These are phyloP conservation scores for Cyanocitta stelleri DNA, from an alignment of 2,113 vertebrate species.

Conservation along the genomic window DNA sequence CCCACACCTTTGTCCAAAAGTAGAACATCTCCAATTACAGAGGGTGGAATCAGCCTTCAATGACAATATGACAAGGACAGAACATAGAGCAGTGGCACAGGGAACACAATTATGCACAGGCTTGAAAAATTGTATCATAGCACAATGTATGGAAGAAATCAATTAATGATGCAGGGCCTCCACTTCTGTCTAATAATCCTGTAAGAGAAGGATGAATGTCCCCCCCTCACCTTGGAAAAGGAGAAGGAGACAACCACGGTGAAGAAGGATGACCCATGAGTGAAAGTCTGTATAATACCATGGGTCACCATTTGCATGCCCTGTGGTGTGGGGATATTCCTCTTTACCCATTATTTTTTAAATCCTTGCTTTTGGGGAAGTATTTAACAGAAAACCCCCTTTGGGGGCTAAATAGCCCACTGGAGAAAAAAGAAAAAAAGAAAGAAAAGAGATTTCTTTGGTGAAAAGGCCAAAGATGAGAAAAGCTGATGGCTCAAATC, in stretches of 20 bases:
- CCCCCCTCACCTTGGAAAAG: not conserved
- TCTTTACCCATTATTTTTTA: not conserved
- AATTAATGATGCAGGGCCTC: conserved; percentile 78
- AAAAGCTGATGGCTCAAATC: not conserved
- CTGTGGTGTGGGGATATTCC: conserved; percentile 19
- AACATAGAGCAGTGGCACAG: conserved; percentile 74
- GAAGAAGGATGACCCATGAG: conserved; percentile 55
- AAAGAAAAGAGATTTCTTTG: not conserved
- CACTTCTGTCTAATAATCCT: conserved; percentile 76
- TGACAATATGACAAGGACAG: conserved; percentile 86
- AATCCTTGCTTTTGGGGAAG: not conserved
- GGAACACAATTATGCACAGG: conserved; percentile 84
- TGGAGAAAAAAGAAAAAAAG: not conserved
- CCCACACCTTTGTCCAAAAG: conserved; percentile 88
- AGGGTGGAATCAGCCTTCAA: conserved; percentile 84
- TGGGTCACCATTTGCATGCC: conserved; percentile 54
- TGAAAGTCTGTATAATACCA: conserved; percentile 61
- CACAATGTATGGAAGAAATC: conserved; percentile 81
- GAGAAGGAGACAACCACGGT: conserved; percentile 17
- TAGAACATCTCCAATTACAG: conserved; percentile 88
- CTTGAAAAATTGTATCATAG: conserved; percentile 84
- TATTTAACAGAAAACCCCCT: conserved; percentile 68
- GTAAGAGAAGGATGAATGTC: conserved; percentile 36
- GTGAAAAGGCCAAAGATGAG: conserved; percentile 56
- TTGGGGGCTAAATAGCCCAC: conserved; percentile 39